These are phyloP conservation scores for Chydorus sphaericus DNA, from an alignment of 2,888 invertebrate species.

Conservation along the genomic window DNA sequence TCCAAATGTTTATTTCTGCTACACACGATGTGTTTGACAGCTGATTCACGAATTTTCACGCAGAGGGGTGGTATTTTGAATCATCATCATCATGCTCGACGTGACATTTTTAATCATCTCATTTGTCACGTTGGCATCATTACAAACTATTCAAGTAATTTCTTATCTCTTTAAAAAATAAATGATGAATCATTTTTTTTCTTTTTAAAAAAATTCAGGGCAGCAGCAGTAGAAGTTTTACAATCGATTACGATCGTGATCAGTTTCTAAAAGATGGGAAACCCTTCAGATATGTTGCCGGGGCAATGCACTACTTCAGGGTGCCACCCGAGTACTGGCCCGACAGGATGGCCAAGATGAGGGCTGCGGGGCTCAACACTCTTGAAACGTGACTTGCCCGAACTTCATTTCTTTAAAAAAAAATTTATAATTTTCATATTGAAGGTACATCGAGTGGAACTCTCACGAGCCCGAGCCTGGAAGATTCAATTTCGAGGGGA, in stretches of 20 bases:
- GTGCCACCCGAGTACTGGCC: conserved; percentile 64
- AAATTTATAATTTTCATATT: conserved; percentile 2
- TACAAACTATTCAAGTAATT: no score
- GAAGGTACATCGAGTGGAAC: conserved; percentile 78
- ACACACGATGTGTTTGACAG: no score
- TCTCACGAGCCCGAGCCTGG: conserved; percentile 64
- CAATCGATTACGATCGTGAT: conserved; percentile 36
- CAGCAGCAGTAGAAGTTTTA: no score
- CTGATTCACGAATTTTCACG: no score
- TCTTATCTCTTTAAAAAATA: no score
- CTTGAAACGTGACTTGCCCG: conserved; percentile 53
- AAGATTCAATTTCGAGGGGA: conserved; percentile 52
- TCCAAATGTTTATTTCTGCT: no score
- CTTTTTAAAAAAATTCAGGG: no score
- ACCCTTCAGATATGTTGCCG: conserved; percentile 48
- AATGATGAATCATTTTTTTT: no score
- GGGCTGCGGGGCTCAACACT: conserved; percentile 72
- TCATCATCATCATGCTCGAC: no score
- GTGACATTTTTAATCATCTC: no score
- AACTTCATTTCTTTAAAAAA: not conserved
- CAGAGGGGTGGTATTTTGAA: no score
- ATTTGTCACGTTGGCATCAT: no score
- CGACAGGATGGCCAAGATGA: conserved; percentile 55
- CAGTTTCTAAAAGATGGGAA: conserved; percentile 54
- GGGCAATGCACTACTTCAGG: conserved; percentile 76